Evolutionary conservation across 2,888 invertebrate genomes (phyloP).

Genomic region (Agonopterix arenella): DNA sequence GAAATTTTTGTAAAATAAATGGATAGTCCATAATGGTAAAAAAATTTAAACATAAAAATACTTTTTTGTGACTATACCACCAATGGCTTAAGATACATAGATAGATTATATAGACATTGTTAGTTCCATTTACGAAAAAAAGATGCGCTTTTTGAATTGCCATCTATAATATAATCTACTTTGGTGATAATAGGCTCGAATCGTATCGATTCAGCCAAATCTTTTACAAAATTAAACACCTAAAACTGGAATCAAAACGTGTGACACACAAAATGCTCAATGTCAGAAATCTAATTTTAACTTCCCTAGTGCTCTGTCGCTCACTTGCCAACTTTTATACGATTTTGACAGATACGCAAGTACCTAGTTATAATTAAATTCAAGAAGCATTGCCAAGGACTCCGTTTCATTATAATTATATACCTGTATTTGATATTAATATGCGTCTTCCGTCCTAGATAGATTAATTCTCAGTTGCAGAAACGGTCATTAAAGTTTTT

Average conservation of each 20-base stretch:
- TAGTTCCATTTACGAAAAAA: background rate
- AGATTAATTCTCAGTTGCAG: too few relatives aligned
- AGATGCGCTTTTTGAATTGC: background rate
- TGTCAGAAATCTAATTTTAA: constrained; percentile 57
- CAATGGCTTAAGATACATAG: background rate
- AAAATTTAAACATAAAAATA: too few relatives aligned
- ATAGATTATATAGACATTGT: background rate
- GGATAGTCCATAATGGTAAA: too few relatives aligned
- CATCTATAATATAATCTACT: background rate
- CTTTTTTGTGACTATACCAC: too few relatives aligned
- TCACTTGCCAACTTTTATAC: constrained; percentile 66
- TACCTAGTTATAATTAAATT: constrained; percentile 63
- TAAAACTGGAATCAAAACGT: constrained; percentile 14
- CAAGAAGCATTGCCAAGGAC: constrained; percentile 68
- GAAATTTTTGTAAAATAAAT: too few relatives aligned
- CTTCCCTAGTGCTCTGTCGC: constrained; percentile 30
- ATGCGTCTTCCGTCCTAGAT: too few relatives aligned
- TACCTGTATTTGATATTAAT: too few relatives aligned
- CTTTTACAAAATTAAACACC: constrained; percentile 1
- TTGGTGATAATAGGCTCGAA: too few relatives aligned
- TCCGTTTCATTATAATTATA: constrained; percentile 1
- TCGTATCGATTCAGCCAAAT: constrained; percentile 1
- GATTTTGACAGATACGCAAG: constrained; percentile 63
- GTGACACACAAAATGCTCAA: constrained; percentile 41
- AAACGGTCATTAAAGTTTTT: too few relatives aligned